Evolutionary conservation across 53 echinoderm and acorn worm species (phyloP), one percentile per base, ranked within the genome.

Genomic region (Astropecten irregularis): DNA sequence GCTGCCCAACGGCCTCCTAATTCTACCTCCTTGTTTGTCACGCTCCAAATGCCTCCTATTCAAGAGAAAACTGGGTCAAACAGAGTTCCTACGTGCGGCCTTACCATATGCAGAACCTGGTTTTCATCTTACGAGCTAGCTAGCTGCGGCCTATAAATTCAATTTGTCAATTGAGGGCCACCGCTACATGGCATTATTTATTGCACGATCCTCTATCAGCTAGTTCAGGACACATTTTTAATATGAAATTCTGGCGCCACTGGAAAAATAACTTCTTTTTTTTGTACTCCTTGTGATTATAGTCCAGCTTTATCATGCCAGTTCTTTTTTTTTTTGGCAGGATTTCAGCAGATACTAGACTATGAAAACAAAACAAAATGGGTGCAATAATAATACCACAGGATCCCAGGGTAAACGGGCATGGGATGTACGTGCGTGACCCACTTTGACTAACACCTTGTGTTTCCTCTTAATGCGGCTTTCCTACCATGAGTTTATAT

Each of bases 121-220:
- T 44, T 42, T 68, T 42, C 46, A 44, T 68, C 6, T 42, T 42
- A 8, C 47, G 27, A 2, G 59, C 30, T 20, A 5, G 20, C 38
- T 18, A 20, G 37, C 42, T 42, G 6, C 35, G 32, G 64, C 36
- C 37, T n/a, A 25, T 36, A 64, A 64, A 64, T 64, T 64, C 64
- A 64, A 68, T 68, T 68, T 68, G 68, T n/a, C 42, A 8, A 42
- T 42, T 42, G 42, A 42, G 42, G 42, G 6, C 42, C n/a, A n/a
- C n/a, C n/a, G n/a, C n/a, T n/a, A n/a, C n/a, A 8, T 42, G 64
- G 64, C 14, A 68, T 68, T 68, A 68, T 68, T 9, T 68, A 44
- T 31, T 68, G 25, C 28, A 68, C 47, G 27, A 42, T 68, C 44
- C 0, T 42, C 68, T 11, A 42, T 68, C 47, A 44, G 68, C 46